Base-by-base conservation (phyloP, 2,888 invertebrate genomes). In the Ichneumoninae sp. region DNA sequence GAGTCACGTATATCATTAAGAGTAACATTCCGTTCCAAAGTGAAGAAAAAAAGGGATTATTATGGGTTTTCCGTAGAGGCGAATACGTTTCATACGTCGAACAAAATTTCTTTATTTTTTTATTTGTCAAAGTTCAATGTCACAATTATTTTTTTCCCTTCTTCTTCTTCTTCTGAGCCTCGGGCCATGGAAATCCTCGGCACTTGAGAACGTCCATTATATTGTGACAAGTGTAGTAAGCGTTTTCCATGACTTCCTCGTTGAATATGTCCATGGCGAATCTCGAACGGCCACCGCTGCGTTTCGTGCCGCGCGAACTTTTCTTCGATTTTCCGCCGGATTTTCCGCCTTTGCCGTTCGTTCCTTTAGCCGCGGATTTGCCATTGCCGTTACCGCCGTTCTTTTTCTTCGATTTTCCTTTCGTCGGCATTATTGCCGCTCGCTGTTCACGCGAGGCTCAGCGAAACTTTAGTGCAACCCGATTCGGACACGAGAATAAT, bases 181-280 rank as follows among this genome's bases (percentile, higher is more conserved):
- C 97, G 0, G 97, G 97, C 96, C 98, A 98, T 44, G 97, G 96
- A 93, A 98, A 98, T 0, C 98, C 98, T 87, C 98, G 95, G 54
- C 96, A 96, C 89, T 96, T 96, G 16, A 98, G 94, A 10, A 98
- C 95, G 91, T 98, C 98, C 94, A 98, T 98, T 0, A 98, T 97
- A 92, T 98, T 98, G 91, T 98, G 98, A 88, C 98, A 98, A 0
- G 97, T 97, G 91, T 97, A 97, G 93, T 98, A 98, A 0, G 98
- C 98, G 91, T 98, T 98, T 87, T 98, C 97, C 97, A 98, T 98
- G 0, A 98, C 98, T 2, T 97, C 96, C 89, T 97, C 97, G 86
- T 97, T 97, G 90, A 98, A 96, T 90, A 98, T 97, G 90, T 98
- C 98, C 76, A 97, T 96, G 50, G 96, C 96, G 89, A 96, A 96